A percentile compares a stretch with the other conserved stretches of the same genome.
Conservation (phyloP, 2,797 vertebrate genomes). For the Brachyalestes nurse region DNA sequence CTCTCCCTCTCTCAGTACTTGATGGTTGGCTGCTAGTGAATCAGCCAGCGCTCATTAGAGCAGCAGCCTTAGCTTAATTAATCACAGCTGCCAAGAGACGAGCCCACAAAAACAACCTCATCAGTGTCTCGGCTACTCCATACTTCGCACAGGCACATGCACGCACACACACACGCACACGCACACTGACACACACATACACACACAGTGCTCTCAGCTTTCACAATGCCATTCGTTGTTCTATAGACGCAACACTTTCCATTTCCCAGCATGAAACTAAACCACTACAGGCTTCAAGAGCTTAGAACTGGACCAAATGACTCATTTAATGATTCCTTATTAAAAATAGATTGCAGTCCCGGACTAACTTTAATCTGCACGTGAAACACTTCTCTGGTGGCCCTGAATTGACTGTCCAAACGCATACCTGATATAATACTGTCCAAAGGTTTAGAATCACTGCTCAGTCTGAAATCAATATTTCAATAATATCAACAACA, state of each 20-base stretch:
- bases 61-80: constrained; percentile 76
- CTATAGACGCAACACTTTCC: constrained; percentile 19
- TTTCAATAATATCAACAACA: too few species aligned
- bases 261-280: constrained; percentile 28
- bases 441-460: neutral
- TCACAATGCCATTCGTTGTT: constrained; percentile 34
- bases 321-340: neutral
- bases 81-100: constrained; percentile 76
- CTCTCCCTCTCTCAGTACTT: constrained; percentile 62
- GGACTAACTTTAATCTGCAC: neutral
- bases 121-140: constrained; percentile 56
- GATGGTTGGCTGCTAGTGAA: constrained; percentile 85
- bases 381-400: neutral
- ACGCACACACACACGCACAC: constrained; percentile 46
- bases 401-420: neutral
- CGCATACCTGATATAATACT: neutral
- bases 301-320: neutral
- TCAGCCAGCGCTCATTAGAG: constrained; percentile 75
- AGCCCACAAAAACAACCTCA: constrained; percentile 65
- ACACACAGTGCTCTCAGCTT: constrained; percentile 44
- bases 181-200: constrained; percentile 44
- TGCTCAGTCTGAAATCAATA: neutral
- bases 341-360: neutral
- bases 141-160: constrained; percentile 46
- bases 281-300: constrained; percentile 7